Conservation (phyloP, 2,113 vertebrate species). For the Nicator chloris region DNA sequence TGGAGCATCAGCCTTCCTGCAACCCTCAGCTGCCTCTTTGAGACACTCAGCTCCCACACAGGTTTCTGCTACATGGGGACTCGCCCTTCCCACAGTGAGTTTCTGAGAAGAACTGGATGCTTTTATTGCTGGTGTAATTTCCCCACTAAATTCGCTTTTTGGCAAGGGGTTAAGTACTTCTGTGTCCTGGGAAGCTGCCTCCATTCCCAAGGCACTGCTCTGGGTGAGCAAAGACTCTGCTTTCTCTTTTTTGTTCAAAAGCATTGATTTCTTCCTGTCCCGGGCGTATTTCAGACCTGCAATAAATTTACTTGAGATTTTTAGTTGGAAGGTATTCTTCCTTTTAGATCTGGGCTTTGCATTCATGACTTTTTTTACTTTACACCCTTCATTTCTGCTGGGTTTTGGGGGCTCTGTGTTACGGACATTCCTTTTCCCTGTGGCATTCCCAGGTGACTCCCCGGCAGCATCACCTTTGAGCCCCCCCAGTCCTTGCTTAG, state of each 20-base stretch:
- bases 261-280: conserved; percentile 24
- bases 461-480: background rate
- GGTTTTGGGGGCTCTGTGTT: background rate
- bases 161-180: background rate
- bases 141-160: background rate
- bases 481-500: background rate
- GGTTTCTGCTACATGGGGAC: background rate
- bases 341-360: background rate
- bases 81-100: background rate
- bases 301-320: conserved; percentile 30
- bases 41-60: background rate
- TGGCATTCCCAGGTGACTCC: background rate
- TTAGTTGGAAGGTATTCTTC: background rate
- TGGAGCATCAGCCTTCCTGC: background rate
- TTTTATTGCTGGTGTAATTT: background rate
- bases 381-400: background rate
- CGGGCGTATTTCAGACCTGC: conserved; percentile 23
- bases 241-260: conserved; percentile 29
- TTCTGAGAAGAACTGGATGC: background rate
- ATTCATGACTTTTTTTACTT: background rate
- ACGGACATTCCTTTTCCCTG: background rate
- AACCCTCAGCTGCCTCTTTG: background rate
- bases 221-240: background rate
- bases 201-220: background rate
- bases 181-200: background rate